A percentile compares a stretch with the other conserved stretches of the same genome.
These are phyloP conservation scores for Lutjanus argentimaculatus DNA, from an alignment of 2,797 vertebrate species.

Conservation along the genomic window DNA sequence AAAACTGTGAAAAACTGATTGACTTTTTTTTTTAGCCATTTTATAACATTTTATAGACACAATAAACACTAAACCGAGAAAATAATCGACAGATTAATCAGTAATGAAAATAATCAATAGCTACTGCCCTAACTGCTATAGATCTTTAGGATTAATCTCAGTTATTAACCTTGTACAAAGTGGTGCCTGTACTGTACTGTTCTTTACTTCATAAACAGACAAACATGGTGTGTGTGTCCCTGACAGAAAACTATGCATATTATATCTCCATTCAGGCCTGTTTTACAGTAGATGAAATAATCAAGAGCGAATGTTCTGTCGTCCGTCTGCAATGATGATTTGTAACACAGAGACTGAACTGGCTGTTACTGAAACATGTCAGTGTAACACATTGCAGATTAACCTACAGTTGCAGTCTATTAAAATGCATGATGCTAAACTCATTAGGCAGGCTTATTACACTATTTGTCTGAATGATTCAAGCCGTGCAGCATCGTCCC, in stretches of 20 bases:
- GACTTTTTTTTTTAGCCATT: no score
- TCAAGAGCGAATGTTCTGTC: conserved; percentile 16
- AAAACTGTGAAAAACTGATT: no score
- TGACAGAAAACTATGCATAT: background rate
- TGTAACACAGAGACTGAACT: conserved; percentile 18
- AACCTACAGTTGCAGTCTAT: conserved; percentile 51
- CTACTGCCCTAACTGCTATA: no score
- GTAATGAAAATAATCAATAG: no score
- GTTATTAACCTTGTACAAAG: background rate
- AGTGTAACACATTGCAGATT: conserved; percentile 34
- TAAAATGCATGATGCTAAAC: conserved; percentile 57
- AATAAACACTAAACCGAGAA: no score
- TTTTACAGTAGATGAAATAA: conserved; percentile 2
- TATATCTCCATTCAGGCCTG: background rate
- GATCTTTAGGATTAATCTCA: background rate
- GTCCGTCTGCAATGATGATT: conserved; percentile 26
- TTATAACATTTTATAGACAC: no score
- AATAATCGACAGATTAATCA: no score
- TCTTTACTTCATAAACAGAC: background rate
- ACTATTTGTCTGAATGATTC: conserved; percentile 47
- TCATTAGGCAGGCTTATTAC: conserved; percentile 66
- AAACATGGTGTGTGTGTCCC: background rate
- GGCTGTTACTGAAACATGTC: conserved; percentile 41
- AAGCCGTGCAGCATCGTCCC: conserved; percentile 34
- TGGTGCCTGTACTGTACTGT: background rate